Conservation (phyloP, 1,140 invertebrate species). For the Euwallacea similis region DNA sequence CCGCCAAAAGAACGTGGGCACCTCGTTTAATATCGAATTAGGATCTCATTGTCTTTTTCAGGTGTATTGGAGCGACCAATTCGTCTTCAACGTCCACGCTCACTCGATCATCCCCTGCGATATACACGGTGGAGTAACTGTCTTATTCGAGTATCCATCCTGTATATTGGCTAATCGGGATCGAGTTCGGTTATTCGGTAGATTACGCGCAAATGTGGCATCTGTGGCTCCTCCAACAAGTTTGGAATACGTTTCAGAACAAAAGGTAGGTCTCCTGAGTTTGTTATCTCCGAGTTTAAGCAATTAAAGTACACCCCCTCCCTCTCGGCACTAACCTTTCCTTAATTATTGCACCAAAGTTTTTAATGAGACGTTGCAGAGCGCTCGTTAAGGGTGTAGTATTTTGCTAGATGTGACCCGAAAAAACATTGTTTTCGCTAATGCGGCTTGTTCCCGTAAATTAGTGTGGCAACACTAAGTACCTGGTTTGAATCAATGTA, state of each 20-base stretch:
- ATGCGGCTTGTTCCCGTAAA: too few relatives aligned
- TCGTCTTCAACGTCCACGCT: conserved; percentile 79
- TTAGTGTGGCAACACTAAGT: too few relatives aligned
- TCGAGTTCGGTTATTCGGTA: conserved; percentile 72
- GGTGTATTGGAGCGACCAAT: conserved; percentile 80
- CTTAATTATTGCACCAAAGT: not conserved
- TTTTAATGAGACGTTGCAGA: not conserved
- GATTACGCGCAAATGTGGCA: conserved; percentile 67
- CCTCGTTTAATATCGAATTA: too few relatives aligned
- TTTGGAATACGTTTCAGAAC: conserved; percentile 68
- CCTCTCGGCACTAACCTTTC: too few relatives aligned
- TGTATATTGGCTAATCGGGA: conserved; percentile 75
- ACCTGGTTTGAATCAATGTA: too few relatives aligned
- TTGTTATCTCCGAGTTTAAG: too few relatives aligned
- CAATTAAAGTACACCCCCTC: too few relatives aligned
- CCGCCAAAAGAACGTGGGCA: too few relatives aligned
- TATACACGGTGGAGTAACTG: conserved; percentile 67
- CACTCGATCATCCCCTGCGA: conserved; percentile 79
- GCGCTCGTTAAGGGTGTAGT: not conserved
- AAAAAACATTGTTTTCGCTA: too few relatives aligned
- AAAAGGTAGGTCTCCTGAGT: conserved; percentile 47
- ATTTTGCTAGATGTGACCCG: too few relatives aligned
- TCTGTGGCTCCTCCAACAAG: conserved; percentile 63
- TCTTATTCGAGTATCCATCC: conserved; percentile 78
- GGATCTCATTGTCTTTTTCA: conserved; percentile 50